Evolutionary conservation across 1,140 invertebrate genomes (phyloP).

Genomic region (Dendrolimus punctatus): DNA sequence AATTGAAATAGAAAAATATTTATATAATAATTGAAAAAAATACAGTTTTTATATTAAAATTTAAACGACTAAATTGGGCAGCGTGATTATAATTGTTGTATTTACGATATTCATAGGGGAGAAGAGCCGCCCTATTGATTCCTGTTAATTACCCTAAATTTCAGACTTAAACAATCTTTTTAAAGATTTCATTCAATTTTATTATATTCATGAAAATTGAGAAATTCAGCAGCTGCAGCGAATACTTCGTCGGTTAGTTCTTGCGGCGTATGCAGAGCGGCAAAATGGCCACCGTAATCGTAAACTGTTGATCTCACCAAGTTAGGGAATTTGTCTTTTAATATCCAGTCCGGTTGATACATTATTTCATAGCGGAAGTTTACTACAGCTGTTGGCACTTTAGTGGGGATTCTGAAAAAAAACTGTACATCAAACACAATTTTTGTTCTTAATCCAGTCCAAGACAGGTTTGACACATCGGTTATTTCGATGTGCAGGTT

Average conservation of each 20-base stretch:
- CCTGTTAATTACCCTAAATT: no score
- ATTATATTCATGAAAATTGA: constrained; percentile 27
- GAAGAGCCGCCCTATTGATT: no score
- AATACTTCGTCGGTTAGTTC: constrained; percentile 77
- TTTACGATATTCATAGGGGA: no score
- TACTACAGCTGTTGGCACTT: constrained; percentile 77
- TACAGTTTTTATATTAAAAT: no score
- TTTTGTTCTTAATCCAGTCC: no score
- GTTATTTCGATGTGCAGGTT: no score
- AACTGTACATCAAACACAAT: neutral
- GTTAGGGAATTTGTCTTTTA: constrained; percentile 76
- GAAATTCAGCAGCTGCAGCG: constrained; percentile 27
- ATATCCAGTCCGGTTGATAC: constrained; percentile 72
- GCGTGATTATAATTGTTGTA: no score
- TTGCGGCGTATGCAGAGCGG: constrained; percentile 84
- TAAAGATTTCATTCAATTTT: neutral
- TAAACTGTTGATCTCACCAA: constrained; percentile 76
- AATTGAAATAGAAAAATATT: no score
- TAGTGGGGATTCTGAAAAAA: constrained; percentile 73
- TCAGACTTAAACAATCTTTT: no score
- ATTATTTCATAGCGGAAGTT: constrained; percentile 77
- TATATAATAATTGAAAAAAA: no score
- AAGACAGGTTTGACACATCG: no score
- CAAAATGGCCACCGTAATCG: constrained; percentile 87
- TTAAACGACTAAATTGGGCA: no score